Evolutionary conservation across 2,797 vertebrate species (phyloP), one percentile per base, ranked within the genome.

Genomic region (Sebastes cheni): DNA sequence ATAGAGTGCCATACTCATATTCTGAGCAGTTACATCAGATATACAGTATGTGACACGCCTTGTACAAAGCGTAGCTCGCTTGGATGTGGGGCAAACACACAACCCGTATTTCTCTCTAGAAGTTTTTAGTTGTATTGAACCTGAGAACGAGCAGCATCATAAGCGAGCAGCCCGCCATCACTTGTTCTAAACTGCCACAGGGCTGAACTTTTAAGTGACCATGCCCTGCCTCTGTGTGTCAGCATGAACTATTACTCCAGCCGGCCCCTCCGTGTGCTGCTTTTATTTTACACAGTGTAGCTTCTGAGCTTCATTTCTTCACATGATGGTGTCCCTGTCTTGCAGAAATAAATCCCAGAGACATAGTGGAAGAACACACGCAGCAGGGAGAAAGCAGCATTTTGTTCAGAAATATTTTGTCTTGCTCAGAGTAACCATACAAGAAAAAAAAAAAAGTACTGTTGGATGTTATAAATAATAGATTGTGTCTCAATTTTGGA

Each of bases 121-220:
- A 58, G 34, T 55, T 82, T 77, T n/a, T 52, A 36, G 11, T 78
- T 81, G 68, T 75, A 77, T 81, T 87, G 76, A 88, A 78, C 55
- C n/a, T 2, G 16, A 84, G 46, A 87, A 52, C 72, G 83, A 79
- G 55, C 52, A 72, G 77, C 79, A 77, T 91, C 75, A 87, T 90
- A 91, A 88, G 82, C 8, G 81, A 87, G 82, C 73, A 72, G 55
- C 66, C 68, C 80, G 59, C 72, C 82, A 82, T 89, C 74, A 52
- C 91, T 90, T 81, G 71, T 75, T 29, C 14, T 29, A 81, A 81
- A 76, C 59, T 86, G 87, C 86, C 84, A 84, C 72, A 73, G 91
- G 89, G 87, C 88, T 91, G 88, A 89, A 88, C 87, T 92, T 93
- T 90, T 88, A 92, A 91, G 88, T 91, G 88, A 87, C 86, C 89